Percentiles rank a stretch among this genome's conserved stretches.
phyloP scores from a whole-genome alignment of 1,140 invertebrate genomes.

The Microplitis demolitor region DNA sequence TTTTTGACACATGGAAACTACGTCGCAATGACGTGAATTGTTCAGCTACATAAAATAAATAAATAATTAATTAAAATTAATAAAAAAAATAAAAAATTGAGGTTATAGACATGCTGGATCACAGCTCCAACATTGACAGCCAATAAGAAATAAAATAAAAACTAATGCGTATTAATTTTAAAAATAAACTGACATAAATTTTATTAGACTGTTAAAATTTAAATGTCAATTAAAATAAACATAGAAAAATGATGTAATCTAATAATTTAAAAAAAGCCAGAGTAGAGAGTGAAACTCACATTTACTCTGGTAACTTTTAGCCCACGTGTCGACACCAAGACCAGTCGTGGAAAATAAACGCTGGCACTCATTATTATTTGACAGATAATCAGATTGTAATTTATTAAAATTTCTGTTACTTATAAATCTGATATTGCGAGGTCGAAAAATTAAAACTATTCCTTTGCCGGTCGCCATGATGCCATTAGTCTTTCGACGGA shows the following conservation, averaged over 20 bases:
- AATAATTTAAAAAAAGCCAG: background rate
- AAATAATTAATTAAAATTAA: background rate
- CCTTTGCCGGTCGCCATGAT: constrained; percentile 60
- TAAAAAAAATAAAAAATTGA: background rate
- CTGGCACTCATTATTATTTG: constrained; percentile 41
- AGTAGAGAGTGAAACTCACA: constrained; percentile 37
- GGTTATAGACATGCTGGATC: background rate
- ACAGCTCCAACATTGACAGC: no score
- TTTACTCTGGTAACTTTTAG: constrained; percentile 37
- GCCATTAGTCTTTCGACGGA: constrained; percentile 21
- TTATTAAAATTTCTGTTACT: constrained; percentile 46
- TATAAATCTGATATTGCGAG: constrained; percentile 49
- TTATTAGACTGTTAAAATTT: background rate
- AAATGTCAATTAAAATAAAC: background rate
- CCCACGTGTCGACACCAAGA: constrained; percentile 42
- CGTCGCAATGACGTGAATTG: constrained; percentile 46
- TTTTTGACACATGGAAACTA: constrained; percentile 61
- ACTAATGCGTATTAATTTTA: background rate
- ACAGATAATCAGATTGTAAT: constrained; percentile 30
- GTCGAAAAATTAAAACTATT: constrained; percentile 48
- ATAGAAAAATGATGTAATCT: constrained; percentile 48
- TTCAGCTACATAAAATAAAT: constrained; percentile 35
- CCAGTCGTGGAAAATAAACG: constrained; percentile 37
- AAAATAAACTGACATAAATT: background rate
- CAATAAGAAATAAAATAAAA: no score